phyloP scores from a whole-genome alignment of 2,797 vertebrate species.

The Anguilla megastoma region DNA sequence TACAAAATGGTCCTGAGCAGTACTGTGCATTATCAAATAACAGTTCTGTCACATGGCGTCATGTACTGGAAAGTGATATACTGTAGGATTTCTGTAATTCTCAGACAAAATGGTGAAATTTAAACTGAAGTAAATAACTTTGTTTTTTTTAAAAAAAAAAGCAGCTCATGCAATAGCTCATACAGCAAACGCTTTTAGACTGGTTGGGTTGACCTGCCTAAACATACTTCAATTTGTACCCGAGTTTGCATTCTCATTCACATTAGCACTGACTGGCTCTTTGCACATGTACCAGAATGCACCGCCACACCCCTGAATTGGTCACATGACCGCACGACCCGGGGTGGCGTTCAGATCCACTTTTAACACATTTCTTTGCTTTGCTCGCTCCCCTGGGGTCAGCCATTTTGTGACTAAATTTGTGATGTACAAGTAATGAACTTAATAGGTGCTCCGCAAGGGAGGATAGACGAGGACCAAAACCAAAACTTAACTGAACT shows the following conservation, averaged over 20 bases:
- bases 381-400: not conserved
- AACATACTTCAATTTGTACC: not conserved
- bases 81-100: not conserved
- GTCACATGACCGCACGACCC: not conserved
- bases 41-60: not conserved
- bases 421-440: not conserved
- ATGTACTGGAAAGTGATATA: not conserved
- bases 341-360: too few species aligned
- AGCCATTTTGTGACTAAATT: not conserved
- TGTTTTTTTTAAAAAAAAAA: too few species aligned
- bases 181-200: not conserved
- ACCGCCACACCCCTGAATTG: not conserved
- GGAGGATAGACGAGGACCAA: not conserved
- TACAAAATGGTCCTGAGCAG: not conserved
- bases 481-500: not conserved
- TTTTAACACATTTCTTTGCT: not conserved
- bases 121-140: too few species aligned
- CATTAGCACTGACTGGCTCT: not conserved
- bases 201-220: not conserved
- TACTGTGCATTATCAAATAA: not conserved
- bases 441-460: not conserved
- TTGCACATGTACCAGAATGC: not conserved
- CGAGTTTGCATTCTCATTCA: not conserved
- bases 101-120: not conserved
- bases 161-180: not conserved